Evolutionary conservation across 2,888 invertebrate genomes (phyloP), one percentile per base, ranked within the genome.

Genomic region (Sminthurinus aureus): DNA sequence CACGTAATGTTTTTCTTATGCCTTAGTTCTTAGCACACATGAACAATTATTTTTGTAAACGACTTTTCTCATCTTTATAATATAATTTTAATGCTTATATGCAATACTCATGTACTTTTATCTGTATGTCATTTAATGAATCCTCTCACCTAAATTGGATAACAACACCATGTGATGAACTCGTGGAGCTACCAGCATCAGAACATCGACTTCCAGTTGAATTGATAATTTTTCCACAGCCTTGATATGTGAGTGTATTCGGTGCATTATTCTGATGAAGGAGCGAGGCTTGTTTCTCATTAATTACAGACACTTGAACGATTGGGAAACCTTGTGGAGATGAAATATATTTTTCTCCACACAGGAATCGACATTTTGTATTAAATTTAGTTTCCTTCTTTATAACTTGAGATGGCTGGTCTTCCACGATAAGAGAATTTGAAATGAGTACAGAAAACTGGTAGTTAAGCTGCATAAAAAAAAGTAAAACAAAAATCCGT

Each of bases 351-450:
- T 38, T 79, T 20, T 69, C 69, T 50, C 79, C 79, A 51, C 20
- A 51, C 18, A 79, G 26, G 51, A 79, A 79, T n/a, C 79, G 38
- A 9, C 67, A 50, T 18, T 51, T 79, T 24, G 69, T 50, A 50
- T 71, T 50, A 9, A 79, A 50, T 71, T 79, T 79, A 20, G 50
- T 69, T 11, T 79, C 69, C 69, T 79, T 79, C 20, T 79, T 69
- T 18, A 79, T 79, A 9, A 79, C 79, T 51, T 79, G 79, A 20
- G 69, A n/a, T 22, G 79, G 79, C 69, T 79, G 69, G 0, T 69
- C 79, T 26, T 79, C 38, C 6, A 71, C 69, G 18, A 79, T 20
- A 26, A 79, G 67, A 26, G 69, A 69, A 18, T 71, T 71, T 20
- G 15, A 66, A 15, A 78, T 66, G 3, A 78, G 64, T 9, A 18